Evolutionary conservation across 2,797 vertebrate genomes (phyloP).

Genomic region (Thaleichthys pacificus): DNA sequence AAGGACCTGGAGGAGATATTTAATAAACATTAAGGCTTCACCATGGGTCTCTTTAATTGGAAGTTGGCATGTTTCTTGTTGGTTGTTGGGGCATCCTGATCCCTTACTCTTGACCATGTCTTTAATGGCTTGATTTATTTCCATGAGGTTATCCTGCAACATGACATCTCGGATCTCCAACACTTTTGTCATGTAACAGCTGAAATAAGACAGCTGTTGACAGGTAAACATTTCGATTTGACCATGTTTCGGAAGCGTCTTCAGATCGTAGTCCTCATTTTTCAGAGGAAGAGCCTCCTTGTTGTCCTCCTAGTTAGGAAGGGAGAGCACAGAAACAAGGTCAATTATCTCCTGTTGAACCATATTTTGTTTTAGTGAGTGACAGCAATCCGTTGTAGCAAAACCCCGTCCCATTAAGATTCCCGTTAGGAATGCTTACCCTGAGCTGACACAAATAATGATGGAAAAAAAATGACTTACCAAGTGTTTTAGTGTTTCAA

Average conservation of each 20-base stretch:
- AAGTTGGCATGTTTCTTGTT: fast-evolving
- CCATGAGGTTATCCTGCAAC: fast-evolving
- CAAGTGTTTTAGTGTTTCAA: no score
- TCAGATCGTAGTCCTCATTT: not conserved
- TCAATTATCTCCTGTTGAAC: not conserved
- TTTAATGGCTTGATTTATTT: fast-evolving
- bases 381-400: not conserved
- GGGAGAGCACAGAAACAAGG: no score
- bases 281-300: not conserved
- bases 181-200: conserved; percentile 5
- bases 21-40: not conserved
- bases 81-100: fast-evolving
- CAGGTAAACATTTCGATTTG: not conserved
- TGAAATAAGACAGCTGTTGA: conserved; percentile 10
- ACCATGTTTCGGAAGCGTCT: not conserved
- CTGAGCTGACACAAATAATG: no score
- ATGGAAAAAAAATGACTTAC: no score
- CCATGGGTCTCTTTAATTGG: not conserved
- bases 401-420: not conserved
- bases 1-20: conserved; percentile 43
- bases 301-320: not conserved
- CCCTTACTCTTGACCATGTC: fast-evolving
- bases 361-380: not conserved
- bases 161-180: fast-evolving
- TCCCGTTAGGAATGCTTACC: not conserved